Evolutionary conservation across 2,113 vertebrate genomes (phyloP).

Genomic region (Chloebia gouldiae): DNA sequence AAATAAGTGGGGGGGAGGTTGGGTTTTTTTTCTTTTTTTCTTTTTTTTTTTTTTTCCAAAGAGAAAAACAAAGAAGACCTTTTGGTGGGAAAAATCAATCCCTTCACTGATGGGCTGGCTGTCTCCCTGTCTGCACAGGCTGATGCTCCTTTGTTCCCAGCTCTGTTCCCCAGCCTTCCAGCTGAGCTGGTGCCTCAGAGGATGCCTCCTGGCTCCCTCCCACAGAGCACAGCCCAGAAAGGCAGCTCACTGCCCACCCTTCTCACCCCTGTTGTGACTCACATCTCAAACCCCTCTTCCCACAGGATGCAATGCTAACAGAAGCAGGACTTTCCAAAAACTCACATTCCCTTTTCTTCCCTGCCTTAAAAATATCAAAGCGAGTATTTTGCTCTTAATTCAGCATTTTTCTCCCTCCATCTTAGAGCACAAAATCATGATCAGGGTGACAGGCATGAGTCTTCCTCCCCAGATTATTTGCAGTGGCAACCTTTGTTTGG

Average conservation of each 20-base stretch:
- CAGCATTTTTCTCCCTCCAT: neutral
- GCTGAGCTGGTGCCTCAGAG: conserved; percentile 51
- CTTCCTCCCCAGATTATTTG: neutral
- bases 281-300: neutral
- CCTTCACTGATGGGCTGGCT: conserved; percentile 33
- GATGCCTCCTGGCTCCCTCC: conserved; percentile 11
- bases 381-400: neutral
- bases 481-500: neutral
- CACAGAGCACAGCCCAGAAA: neutral
- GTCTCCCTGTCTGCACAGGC: conserved; percentile 25
- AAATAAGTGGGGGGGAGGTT: neutral
- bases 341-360: neutral
- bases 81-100: conserved; percentile 51
- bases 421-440: neutral
- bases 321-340: neutral
- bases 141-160: conserved; percentile 57
- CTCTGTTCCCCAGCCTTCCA: conserved; percentile 5
- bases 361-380: neutral
- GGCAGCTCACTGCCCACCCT: neutral
- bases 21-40: no score
- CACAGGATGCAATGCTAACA: neutral
- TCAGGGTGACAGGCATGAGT: neutral
- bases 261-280: neutral
- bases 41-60: neutral
- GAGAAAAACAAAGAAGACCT: conserved; percentile 39